Conservation (phyloP, 2,113 vertebrate genomes). For the Paracanthobrama guichenoti region DNA sequence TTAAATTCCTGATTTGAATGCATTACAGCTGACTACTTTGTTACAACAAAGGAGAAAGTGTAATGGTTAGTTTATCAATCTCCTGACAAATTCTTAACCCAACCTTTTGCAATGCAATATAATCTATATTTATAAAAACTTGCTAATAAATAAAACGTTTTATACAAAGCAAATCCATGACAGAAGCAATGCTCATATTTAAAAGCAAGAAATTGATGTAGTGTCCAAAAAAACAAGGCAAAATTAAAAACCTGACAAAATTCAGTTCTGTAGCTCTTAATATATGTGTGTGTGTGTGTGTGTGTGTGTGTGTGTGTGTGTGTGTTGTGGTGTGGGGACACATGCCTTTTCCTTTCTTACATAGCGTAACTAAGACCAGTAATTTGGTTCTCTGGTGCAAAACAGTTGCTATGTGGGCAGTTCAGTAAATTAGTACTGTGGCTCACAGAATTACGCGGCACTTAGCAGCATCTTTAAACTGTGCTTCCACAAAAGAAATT, state of each 20-base stretch:
- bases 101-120: conserved; percentile 55
- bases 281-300: conserved; percentile 4
- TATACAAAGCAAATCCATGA: conserved; percentile 59
- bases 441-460: background rate
- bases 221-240: conserved; percentile 67
- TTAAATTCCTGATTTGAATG: conserved; percentile 5
- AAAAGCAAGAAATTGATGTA: conserved; percentile 74
- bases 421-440: background rate
- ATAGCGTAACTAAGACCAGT: no score
- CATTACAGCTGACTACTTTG: background rate
- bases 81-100: conserved; percentile 54
- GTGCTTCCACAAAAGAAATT: background rate
- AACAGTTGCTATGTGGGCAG: conserved; percentile 8
- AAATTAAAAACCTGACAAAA: conserved; percentile 55
- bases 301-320: background rate
- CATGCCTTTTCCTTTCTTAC: no score
- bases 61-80: conserved; percentile 27
- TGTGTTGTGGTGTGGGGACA: no score
- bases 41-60: background rate
- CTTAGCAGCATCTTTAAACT: background rate
- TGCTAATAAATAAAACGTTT: conserved; percentile 75
- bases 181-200: conserved; percentile 57
- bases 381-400: conserved; percentile 12
- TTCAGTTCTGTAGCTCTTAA: conserved; percentile 47
- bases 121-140: conserved; percentile 29